These are phyloP conservation scores for Calliphora vomitoria DNA, from an alignment of 2,888 invertebrate genomes.

Conservation along the genomic window DNA sequence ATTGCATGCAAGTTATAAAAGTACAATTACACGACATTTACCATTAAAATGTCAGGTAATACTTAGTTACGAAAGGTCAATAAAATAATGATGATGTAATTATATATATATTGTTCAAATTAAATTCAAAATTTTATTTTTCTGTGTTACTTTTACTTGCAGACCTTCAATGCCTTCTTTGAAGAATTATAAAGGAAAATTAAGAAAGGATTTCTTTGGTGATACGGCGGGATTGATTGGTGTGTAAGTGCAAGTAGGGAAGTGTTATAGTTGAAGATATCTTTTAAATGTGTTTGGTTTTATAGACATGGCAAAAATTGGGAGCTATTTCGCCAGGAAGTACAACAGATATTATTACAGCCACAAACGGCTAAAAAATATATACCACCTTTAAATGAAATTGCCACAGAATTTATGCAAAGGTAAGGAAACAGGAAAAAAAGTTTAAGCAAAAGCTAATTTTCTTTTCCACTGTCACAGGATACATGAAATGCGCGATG, in stretches of 20 bases:
- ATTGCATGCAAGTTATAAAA: conserved; percentile 6
- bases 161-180: conserved; percentile 90
- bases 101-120: neutral
- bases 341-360: conserved; percentile 92
- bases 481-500: conserved; percentile 87
- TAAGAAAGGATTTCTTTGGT: conserved; percentile 89
- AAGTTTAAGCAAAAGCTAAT: too few species aligned
- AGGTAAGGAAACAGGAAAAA: conserved; percentile 85
- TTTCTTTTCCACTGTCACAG: conserved; percentile 82
- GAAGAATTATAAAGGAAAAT: conserved; percentile 89
- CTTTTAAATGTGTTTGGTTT: neutral
- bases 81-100: conserved; percentile 21
- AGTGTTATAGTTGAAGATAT: too few species aligned
- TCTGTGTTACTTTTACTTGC: neutral
- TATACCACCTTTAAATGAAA: conserved; percentile 89
- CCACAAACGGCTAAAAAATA: conserved; percentile 92
- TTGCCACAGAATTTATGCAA: conserved; percentile 90
- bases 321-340: conserved; percentile 93
- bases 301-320: conserved; percentile 93
- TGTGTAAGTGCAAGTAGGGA: conserved; percentile 87
- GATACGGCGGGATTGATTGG: conserved; percentile 90
- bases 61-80: conserved; percentile 27
- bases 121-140: neutral
- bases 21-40: conserved; percentile 32
- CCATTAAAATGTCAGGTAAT: conserved; percentile 23